phyloP scores from a whole-genome alignment of 2,888 invertebrate genomes.

The Cheilosia grossa region DNA sequence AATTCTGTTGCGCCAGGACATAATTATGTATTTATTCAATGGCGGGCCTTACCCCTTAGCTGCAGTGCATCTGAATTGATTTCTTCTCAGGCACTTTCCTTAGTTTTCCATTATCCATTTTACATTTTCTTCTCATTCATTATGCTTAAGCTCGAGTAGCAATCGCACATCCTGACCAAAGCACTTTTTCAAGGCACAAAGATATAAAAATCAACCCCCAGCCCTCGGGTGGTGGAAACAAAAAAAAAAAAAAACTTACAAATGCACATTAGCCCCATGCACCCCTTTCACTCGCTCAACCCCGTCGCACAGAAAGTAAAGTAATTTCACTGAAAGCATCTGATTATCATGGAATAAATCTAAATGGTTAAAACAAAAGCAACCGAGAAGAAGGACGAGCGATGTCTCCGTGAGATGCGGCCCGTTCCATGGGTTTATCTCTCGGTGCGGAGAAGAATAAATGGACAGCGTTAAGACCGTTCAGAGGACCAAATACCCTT shows the following conservation, averaged over 20 bases:
- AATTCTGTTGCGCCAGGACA: constrained; percentile 52
- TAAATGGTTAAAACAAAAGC: constrained; percentile 76
- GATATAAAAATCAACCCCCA: constrained; percentile 66
- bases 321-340: constrained; percentile 77
- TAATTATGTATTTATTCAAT: constrained; percentile 67
- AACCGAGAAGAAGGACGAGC: constrained; percentile 9
- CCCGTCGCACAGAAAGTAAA: constrained; percentile 54
- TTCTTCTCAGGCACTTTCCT: constrained; percentile 33
- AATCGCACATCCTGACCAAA: constrained; percentile 70
- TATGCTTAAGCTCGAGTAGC: constrained; percentile 68
- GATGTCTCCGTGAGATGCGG: constrained; percentile 51
- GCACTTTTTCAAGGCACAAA: constrained; percentile 67
- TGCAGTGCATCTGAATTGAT: constrained; percentile 64
- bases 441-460: constrained; percentile 59
- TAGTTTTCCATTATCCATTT: constrained; percentile 39
- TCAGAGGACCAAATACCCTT: constrained; percentile 63
- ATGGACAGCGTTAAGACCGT: constrained; percentile 64
- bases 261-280: constrained; percentile 69
- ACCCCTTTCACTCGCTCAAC: constrained; percentile 24
- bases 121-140: constrained; percentile 61
- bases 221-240: constrained; percentile 3
- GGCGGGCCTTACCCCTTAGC: neutral
- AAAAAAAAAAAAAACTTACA: constrained; percentile 28
- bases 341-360: constrained; percentile 77
- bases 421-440: constrained; percentile 51